Conservation (phyloP, 2,888 invertebrate genomes). For the Cremastinae sp. region DNA sequence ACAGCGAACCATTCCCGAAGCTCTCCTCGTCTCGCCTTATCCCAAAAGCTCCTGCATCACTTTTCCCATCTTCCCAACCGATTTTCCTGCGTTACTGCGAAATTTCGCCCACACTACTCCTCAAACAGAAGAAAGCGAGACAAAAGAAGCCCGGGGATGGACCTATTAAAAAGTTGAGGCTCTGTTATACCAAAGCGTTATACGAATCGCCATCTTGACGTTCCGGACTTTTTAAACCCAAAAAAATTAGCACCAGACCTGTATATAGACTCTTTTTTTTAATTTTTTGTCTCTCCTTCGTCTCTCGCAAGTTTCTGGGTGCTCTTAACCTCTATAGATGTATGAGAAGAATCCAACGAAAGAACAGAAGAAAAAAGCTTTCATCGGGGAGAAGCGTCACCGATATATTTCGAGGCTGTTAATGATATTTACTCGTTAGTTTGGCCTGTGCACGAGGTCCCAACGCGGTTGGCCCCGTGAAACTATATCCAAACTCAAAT, state of each 20-base stretch:
- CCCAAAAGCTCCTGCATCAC: constrained; percentile 7
- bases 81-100: constrained; percentile 46
- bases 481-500: constrained; percentile 63
- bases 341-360: neutral
- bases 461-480: constrained; percentile 47
- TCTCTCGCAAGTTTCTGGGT: neutral
- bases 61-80: constrained; percentile 22
- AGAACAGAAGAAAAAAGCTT: neutral
- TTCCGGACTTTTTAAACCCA: constrained; percentile 12
- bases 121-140: constrained; percentile 38
- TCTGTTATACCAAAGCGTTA: constrained; percentile 26
- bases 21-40: neutral
- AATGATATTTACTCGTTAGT: constrained; percentile 68
- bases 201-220: constrained; percentile 29
- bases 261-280: neutral
- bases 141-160: constrained; percentile 36
- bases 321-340: neutral
- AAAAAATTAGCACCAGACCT: neutral
- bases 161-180: constrained; percentile 63
- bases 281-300: neutral
- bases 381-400: constrained; percentile 49
- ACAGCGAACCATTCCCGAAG: constrained; percentile 32
- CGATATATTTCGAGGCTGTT: constrained; percentile 67
- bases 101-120: constrained; percentile 47
- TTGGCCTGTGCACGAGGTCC: constrained; percentile 40